Percentiles rank a stretch among this genome's conserved stretches.
These are phyloP conservation scores for Melangyna quadrimaculata DNA, from an alignment of 2,888 invertebrate species.

Conservation along the genomic window DNA sequence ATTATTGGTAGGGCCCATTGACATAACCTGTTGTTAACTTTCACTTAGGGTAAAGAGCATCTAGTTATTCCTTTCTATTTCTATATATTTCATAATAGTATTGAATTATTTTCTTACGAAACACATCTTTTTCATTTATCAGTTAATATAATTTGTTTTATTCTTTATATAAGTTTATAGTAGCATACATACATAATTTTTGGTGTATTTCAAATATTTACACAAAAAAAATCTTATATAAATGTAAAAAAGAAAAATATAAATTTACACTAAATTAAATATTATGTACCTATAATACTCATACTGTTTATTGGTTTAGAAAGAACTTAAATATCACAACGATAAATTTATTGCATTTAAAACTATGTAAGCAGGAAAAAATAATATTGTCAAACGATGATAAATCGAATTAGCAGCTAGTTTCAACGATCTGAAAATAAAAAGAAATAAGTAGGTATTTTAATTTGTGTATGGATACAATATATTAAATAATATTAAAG, in stretches of 20 bases:
- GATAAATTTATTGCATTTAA: conserved; percentile 20
- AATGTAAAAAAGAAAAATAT: conserved; percentile 33
- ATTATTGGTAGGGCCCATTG: too few species aligned
- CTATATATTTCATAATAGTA: not conserved
- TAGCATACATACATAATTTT: not conserved
- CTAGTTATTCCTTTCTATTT: too few species aligned
- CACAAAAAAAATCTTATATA: conserved; percentile 9
- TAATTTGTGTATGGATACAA: too few species aligned
- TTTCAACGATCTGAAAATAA: not conserved
- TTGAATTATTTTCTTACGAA: not conserved
- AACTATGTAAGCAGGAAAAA: conserved; percentile 14
- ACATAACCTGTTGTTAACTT: too few species aligned
- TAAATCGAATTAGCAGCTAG: not conserved
- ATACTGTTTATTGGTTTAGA: conserved; percentile 17
- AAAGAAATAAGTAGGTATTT: not conserved
- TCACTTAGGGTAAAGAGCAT: too few species aligned
- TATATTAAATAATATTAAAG: too few species aligned
- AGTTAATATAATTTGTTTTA: not conserved
- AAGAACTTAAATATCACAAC: conserved; percentile 55
- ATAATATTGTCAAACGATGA: not conserved
- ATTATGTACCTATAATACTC: too few species aligned
- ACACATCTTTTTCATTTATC: not conserved
- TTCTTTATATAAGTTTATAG: not conserved
- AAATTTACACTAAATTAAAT: conserved; percentile 47
- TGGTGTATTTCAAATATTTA: not conserved